Conservation (phyloP, 2,888 invertebrate species). For the Ichneumoninae sp. region DNA sequence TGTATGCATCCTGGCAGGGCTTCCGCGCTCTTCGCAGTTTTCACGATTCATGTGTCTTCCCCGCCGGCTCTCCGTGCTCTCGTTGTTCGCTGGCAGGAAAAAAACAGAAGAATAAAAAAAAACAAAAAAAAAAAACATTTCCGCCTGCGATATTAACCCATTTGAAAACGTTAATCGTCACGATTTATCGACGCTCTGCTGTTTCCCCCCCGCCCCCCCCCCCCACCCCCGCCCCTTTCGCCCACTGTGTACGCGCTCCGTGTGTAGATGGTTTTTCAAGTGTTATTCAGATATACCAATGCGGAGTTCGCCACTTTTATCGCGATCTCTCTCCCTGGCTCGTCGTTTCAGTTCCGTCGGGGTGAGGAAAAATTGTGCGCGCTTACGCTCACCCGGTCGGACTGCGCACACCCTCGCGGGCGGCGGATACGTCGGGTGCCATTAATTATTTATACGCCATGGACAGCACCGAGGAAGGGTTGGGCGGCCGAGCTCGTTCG, state of each 20-base stretch:
- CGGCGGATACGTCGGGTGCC: conserved; percentile 61
- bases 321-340: conserved; percentile 40
- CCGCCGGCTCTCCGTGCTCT: conserved; percentile 7
- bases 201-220: background rate
- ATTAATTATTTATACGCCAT: conserved; percentile 65
- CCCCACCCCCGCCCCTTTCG: too few relatives aligned
- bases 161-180: conserved; percentile 63
- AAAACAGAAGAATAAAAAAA: conserved; percentile 17
- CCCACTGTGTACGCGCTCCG: conserved; percentile 5
- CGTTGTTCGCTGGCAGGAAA: conserved; percentile 4
- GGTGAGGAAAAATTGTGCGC: conserved; percentile 19
- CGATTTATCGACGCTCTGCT: conserved; percentile 60
- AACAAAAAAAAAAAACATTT: conserved; percentile 5
- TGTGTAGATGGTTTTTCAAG: conserved; percentile 12
- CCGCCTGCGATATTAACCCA: conserved; percentile 61
- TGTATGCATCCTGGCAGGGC: conserved; percentile 56
- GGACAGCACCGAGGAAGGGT: conserved; percentile 59
- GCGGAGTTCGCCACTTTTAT: conserved; percentile 55
- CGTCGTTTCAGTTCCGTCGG: conserved; percentile 5
- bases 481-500: conserved; percentile 26
- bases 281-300: background rate
- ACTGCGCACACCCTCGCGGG: conserved; percentile 42
- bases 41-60: conserved; percentile 59
- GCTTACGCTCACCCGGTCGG: conserved; percentile 1
- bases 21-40: conserved; percentile 44